A percentile compares a stretch with the other conserved stretches of the same genome.
These are phyloP conservation scores for Drosophila kurseongensis DNA, from an alignment of 1,140 invertebrate species.

Conservation along the genomic window DNA sequence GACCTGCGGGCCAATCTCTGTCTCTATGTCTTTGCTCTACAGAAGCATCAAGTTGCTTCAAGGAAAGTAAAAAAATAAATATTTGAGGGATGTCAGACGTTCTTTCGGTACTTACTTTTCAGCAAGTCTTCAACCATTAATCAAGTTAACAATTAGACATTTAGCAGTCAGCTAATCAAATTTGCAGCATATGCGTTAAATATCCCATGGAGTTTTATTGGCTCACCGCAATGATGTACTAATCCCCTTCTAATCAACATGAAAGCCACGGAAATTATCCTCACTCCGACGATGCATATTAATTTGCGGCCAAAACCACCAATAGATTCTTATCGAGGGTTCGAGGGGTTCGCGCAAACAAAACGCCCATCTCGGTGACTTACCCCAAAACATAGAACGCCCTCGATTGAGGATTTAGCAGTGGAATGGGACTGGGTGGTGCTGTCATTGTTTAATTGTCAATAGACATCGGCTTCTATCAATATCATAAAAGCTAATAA, in stretches of 20 bases:
- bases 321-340: constrained; percentile 52
- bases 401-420: constrained; percentile 30
- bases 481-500: constrained; percentile 84
- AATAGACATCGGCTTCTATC: constrained; percentile 84
- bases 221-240: constrained; percentile 56
- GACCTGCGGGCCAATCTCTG: constrained; percentile 50
- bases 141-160: constrained; percentile 33
- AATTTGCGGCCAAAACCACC: constrained; percentile 46
- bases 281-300: constrained; percentile 46
- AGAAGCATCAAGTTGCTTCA: constrained; percentile 39
- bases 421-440: constrained; percentile 10
- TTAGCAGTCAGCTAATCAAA: constrained; percentile 39
- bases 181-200: constrained; percentile 66
- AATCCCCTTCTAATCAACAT: constrained; percentile 73
- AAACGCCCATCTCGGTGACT: constrained; percentile 59
- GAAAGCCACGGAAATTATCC: constrained; percentile 51
- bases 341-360: constrained; percentile 43
- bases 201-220: constrained; percentile 55
- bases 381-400: constrained; percentile 42
- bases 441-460: constrained; percentile 83
- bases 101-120: not conserved
- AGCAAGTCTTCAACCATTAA: constrained; percentile 10
- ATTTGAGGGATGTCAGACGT: constrained; percentile 35
- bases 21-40: constrained; percentile 39
- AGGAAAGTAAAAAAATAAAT: constrained; percentile 38